Conservation (phyloP, 2,113 vertebrate genomes). For the Pelodiscus sinensis region DNA sequence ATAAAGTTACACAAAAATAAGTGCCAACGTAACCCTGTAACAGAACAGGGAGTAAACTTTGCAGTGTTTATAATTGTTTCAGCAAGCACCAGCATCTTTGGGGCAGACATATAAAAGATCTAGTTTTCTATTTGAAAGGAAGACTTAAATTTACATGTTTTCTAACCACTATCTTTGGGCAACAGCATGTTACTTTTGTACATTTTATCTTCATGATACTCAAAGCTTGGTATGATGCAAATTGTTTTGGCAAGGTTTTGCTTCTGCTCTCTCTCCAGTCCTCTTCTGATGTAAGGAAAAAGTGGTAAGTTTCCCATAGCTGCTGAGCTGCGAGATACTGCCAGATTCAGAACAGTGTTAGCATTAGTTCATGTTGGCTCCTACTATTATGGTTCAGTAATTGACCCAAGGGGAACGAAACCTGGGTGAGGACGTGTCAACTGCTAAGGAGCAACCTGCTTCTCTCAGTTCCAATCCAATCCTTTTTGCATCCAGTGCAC, state of each 20-base stretch:
- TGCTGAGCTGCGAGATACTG: background rate
- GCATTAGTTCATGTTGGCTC: background rate
- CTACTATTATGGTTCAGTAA: background rate
- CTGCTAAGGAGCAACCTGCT: background rate
- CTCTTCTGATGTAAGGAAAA: background rate
- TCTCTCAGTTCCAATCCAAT: background rate
- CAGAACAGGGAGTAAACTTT: background rate
- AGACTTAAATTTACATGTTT: background rate
- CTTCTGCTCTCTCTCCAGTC: background rate
- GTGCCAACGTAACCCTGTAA: background rate
- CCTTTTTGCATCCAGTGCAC: background rate
- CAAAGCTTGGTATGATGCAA: background rate
- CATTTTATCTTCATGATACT: background rate
- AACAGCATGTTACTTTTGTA: background rate
- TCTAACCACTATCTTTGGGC: background rate
- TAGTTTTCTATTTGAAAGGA: background rate
- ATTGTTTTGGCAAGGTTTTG: background rate
- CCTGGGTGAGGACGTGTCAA: too few relatives aligned
- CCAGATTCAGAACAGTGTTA: background rate
- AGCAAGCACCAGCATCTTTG: background rate
- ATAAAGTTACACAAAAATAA: background rate
- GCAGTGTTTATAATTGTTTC: fast-evolving
- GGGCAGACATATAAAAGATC: fast-evolving
- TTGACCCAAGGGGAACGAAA: background rate
- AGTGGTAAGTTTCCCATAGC: background rate